Percentiles rank a stretch among this genome's conserved stretches.
Conservation (phyloP, 2,888 invertebrate genomes). For the Volucella inanis region DNA sequence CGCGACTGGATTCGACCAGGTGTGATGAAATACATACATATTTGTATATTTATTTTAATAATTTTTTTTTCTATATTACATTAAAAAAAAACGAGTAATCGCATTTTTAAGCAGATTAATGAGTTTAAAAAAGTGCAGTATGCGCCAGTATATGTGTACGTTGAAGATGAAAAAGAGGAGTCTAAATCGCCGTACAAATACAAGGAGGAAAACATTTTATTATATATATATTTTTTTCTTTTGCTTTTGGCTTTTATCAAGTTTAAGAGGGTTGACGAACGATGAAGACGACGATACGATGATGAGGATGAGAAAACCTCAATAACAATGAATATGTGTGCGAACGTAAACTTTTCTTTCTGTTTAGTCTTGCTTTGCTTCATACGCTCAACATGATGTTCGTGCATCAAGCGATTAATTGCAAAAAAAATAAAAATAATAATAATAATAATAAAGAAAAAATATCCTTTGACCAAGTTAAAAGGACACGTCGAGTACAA, state of each 20-base stretch:
- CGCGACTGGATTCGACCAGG: constrained; percentile 49
- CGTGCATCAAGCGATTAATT: constrained; percentile 33
- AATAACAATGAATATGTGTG: constrained; percentile 37
- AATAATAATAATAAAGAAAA: constrained; percentile 30
- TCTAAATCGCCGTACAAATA: constrained; percentile 36
- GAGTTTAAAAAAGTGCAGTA: constrained; percentile 37
- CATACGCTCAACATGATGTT: background rate
- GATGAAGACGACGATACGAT: constrained; percentile 55
- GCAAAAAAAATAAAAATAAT: constrained; percentile 30
- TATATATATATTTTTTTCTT: constrained; percentile 2
- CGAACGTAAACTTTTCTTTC: constrained; percentile 35
- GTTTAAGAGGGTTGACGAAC: constrained; percentile 59
- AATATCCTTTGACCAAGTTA: constrained; percentile 62
- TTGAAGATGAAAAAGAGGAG: constrained; percentile 41
- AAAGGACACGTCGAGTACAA: constrained; percentile 20
- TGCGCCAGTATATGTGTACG: constrained; percentile 51
- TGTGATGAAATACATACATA: constrained; percentile 55
- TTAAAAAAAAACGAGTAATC: constrained; percentile 29
- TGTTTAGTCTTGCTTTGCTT: constrained; percentile 26
- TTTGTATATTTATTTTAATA: constrained; percentile 33
- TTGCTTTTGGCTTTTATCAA: constrained; percentile 21
- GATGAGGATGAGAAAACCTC: constrained; percentile 22
- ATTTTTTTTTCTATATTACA: constrained; percentile 4
- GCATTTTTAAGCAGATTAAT: constrained; percentile 59
- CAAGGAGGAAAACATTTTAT: constrained; percentile 14